A percentile compares a stretch with the other conserved stretches of the same genome.
Evolutionary conservation across 2,113 vertebrate species (phyloP).

Genomic region (Cephalophus harveyi): DNA sequence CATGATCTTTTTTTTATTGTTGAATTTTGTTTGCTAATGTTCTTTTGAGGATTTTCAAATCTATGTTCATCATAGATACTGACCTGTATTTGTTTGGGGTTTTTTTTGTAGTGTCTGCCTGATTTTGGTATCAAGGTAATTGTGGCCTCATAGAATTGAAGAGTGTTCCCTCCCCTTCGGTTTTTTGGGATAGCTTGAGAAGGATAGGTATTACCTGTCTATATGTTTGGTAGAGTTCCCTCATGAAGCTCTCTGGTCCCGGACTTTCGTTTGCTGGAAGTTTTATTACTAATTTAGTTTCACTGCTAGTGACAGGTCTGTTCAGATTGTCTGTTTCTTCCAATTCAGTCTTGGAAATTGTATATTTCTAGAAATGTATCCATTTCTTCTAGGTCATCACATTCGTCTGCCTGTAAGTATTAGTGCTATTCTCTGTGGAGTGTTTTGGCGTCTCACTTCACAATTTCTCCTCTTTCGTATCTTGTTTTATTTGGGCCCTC

Average conservation of each 20-base stretch:
- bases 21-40: neutral
- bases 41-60: neutral
- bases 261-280: neutral
- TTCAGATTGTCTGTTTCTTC: neutral
- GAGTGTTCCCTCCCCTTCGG: neutral
- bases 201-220: neutral
- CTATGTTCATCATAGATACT: neutral
- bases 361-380: neutral
- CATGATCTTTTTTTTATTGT: neutral
- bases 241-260: neutral
- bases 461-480: neutral
- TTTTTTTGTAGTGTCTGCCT: neutral
- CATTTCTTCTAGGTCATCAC: neutral
- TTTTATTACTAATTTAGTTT: neutral
- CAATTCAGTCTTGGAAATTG: neutral
- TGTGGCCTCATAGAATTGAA: neutral
- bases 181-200: neutral
- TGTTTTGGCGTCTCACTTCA: neutral
- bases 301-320: neutral
- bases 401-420: neutral
- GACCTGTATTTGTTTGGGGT: neutral
- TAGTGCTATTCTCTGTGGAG: neutral
- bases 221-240: neutral
- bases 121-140: neutral
- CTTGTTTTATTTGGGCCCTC: neutral